These are phyloP conservation scores for Cremastinae sp. DNA, from an alignment of 2,888 invertebrate genomes.

Conservation along the genomic window DNA sequence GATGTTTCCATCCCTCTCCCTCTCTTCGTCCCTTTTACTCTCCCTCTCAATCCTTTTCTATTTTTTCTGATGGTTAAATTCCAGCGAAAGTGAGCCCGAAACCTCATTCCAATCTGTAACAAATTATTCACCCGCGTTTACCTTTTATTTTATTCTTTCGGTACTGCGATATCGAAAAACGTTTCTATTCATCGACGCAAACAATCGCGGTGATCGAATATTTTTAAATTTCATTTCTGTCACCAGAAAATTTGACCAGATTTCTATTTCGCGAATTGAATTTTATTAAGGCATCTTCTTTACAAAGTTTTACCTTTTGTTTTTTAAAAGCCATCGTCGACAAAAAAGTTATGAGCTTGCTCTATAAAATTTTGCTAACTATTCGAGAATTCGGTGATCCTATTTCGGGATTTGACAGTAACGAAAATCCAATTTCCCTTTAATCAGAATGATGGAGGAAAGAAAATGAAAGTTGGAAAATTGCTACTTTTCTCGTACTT, in stretches of 20 bases:
- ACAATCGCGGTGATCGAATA: not conserved
- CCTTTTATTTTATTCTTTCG: slow-evolving; percentile 18
- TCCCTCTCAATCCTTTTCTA: slow-evolving; percentile 6
- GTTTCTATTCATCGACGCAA: too few relatives aligned
- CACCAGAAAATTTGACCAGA: too few relatives aligned
- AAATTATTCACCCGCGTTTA: slow-evolving; percentile 45
- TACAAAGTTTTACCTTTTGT: too few relatives aligned
- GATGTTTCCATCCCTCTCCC: slow-evolving; percentile 17
- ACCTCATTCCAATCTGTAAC: slow-evolving; percentile 24
- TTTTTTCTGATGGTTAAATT: not conserved
- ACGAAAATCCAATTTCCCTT: slow-evolving; percentile 14
- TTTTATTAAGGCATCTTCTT: not conserved
- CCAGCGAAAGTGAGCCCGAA: slow-evolving; percentile 43
- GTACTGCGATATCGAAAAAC: slow-evolving; percentile 2
- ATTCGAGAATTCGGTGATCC: not conserved
- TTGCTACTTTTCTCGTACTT: slow-evolving; percentile 18
- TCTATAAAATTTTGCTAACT: too few relatives aligned
- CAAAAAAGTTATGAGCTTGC: too few relatives aligned
- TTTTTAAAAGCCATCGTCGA: too few relatives aligned
- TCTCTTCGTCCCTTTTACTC: not conserved
- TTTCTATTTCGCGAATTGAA: not conserved
- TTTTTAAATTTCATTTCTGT: not conserved
- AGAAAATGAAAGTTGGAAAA: slow-evolving; percentile 3
- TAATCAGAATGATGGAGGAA: not conserved
- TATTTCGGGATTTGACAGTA: slow-evolving; percentile 10